A percentile compares a stretch with the other conserved stretches of the same genome.
phyloP scores from a whole-genome alignment of 2,797 vertebrate species.

The Decapterus maruadsi region DNA sequence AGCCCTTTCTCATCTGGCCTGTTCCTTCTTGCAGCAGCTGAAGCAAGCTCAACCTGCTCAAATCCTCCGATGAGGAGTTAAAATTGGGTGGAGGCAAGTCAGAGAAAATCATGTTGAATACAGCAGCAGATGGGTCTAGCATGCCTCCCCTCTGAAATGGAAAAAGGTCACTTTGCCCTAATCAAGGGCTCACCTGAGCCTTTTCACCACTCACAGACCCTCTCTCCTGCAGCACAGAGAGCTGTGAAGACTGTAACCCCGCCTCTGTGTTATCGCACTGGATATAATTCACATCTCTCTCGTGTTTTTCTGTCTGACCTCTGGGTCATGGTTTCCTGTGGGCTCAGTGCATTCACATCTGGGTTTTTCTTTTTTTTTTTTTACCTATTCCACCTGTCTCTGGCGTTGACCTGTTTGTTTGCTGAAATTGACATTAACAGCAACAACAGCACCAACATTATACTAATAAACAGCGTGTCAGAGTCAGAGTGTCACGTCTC shows the following conservation, averaged over 20 bases:
- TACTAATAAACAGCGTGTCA: background rate
- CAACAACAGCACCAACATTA: background rate
- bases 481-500: background rate
- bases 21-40: conserved; percentile 11
- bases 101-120: conserved; percentile 25
- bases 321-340: conserved; percentile 34
- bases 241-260: conserved; percentile 26
- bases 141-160: conserved; percentile 30
- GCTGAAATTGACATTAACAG: conserved; percentile 2
- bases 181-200: conserved; percentile 54
- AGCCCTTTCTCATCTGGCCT: conserved; percentile 26
- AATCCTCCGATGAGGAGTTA: conserved; percentile 14
- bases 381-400: conserved; percentile 20
- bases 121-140: conserved; percentile 30
- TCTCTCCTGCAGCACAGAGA: conserved; percentile 5
- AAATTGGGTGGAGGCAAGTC: conserved; percentile 22
- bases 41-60: conserved; percentile 25
- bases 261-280: conserved; percentile 43
- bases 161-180: conserved; percentile 49
- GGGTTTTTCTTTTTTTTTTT: conserved; percentile 5
- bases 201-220: conserved; percentile 31
- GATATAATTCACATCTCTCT: conserved; percentile 43
- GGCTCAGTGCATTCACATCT: conserved; percentile 39
- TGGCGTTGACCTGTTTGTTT: background rate
- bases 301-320: conserved; percentile 25